Evolutionary conservation across 1,140 invertebrate species (phyloP).

Genomic region (Chironomus striatipennis): DNA sequence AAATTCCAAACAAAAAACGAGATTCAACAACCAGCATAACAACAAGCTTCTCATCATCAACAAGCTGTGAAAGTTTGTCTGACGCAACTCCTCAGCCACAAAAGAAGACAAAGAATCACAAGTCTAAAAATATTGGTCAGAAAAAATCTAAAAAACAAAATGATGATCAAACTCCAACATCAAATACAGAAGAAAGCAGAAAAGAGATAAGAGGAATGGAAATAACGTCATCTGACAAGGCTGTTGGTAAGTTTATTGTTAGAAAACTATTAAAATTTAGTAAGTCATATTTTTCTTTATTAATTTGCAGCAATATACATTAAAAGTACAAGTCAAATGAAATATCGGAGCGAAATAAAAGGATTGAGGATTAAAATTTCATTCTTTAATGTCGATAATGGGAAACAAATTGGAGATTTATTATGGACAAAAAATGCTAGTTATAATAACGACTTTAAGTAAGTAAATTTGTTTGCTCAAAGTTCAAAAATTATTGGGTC

Average conservation of each 20-base stretch:
- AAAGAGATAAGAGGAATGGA: background rate
- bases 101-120: background rate
- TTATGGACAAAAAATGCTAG: background rate
- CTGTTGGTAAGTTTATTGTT: background rate
- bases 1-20: background rate
- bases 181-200: background rate
- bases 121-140: background rate
- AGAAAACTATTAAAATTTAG: too few species aligned
- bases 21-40: background rate
- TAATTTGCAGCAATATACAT: background rate
- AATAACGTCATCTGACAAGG: background rate
- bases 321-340: background rate
- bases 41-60: background rate
- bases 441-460: conserved; percentile 16
- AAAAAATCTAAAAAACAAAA: background rate
- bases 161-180: background rate
- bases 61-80: background rate
- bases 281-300: background rate
- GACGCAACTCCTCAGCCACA: background rate
- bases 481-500: background rate
- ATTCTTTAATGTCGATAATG: background rate
- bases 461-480: background rate
- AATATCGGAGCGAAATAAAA: background rate
- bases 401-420: background rate
- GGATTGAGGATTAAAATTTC: background rate